These are phyloP conservation scores for Acronicta leporina DNA, from an alignment of 2,888 invertebrate genomes.

Conservation along the genomic window DNA sequence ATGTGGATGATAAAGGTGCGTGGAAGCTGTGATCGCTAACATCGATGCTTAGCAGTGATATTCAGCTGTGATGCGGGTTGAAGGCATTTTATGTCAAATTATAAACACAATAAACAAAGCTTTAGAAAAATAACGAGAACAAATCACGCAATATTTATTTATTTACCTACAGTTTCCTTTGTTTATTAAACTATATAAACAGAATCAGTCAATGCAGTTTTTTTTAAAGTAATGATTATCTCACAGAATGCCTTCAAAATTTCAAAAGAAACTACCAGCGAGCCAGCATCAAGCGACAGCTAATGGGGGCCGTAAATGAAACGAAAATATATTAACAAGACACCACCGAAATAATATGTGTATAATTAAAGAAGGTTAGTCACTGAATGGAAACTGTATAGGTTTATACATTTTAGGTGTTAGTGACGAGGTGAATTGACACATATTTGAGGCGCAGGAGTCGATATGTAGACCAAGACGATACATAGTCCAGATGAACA, in stretches of 20 bases:
- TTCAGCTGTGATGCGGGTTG: conserved; percentile 30
- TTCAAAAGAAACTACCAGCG: conserved; percentile 44
- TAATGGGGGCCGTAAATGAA: conserved; percentile 37
- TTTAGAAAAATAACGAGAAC: background rate
- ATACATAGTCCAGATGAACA: too few relatives aligned
- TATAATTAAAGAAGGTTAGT: conserved; percentile 49
- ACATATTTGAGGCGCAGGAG: background rate
- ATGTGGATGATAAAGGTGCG: conserved; percentile 58
- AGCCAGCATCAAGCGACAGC: conserved; percentile 52
- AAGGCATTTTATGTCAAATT: conserved; percentile 31
- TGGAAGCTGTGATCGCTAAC: conserved; percentile 61
- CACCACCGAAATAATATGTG: conserved; percentile 51
- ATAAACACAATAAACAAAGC: too few relatives aligned
- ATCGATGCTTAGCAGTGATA: conserved; percentile 55
- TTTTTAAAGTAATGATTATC: too few relatives aligned
- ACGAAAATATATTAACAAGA: conserved; percentile 44
- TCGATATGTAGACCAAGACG: background rate
- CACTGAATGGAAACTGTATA: conserved; percentile 48
- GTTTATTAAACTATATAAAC: too few relatives aligned
- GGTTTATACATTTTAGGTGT: conserved; percentile 31
- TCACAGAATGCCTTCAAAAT: conserved; percentile 41
- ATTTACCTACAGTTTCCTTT: too few relatives aligned
- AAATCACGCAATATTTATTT: too few relatives aligned
- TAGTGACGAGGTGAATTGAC: conserved; percentile 23
- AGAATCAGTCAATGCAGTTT: too few relatives aligned